Evolutionary conservation across 2,888 invertebrate species (phyloP).

Genomic region (Cryptus viduatorius): DNA sequence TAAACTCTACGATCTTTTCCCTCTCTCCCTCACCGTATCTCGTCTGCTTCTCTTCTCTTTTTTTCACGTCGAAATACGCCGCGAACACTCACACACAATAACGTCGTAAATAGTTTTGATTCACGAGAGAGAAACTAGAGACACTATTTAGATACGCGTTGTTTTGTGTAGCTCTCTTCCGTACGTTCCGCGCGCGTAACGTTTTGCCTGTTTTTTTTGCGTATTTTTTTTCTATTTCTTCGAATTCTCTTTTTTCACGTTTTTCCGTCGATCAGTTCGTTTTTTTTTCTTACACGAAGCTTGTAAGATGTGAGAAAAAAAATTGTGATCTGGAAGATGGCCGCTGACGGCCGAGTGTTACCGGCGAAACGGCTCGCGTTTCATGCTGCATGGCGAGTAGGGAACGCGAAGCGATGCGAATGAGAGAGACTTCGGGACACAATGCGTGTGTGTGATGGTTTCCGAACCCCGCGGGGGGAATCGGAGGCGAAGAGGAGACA

Average conservation of each 20-base stretch:
- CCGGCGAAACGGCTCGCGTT: constrained; percentile 71
- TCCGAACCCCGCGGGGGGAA: constrained; percentile 25
- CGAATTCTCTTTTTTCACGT: constrained; percentile 8
- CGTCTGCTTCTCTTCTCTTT: constrained; percentile 2
- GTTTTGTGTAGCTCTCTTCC: constrained; percentile 11
- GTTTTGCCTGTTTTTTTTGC: background rate
- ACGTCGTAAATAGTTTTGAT: constrained; percentile 11
- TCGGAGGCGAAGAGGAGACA: constrained; percentile 26
- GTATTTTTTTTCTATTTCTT: background rate
- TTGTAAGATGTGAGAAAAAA: constrained; percentile 83
- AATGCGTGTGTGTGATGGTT: constrained; percentile 15
- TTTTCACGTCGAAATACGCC: background rate
- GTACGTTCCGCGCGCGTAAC: constrained; percentile 6
- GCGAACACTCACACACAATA: constrained; percentile 1
- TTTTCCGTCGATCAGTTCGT: background rate
- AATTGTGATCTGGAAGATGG: constrained; percentile 86
- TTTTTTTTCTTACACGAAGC: constrained; percentile 42
- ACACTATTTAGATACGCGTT: constrained; percentile 10
- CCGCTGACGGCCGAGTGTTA: constrained; percentile 86
- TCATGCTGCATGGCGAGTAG: constrained; percentile 64
- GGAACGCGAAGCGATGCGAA: constrained; percentile 44
- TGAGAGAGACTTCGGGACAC: constrained; percentile 33
- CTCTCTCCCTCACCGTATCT: constrained; percentile 48
- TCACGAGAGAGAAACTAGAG: constrained; percentile 15
- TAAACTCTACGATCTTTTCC: constrained; percentile 32